Base-by-base conservation (phyloP, 2,888 invertebrate genomes). In the Tridacna crocea region DNA sequence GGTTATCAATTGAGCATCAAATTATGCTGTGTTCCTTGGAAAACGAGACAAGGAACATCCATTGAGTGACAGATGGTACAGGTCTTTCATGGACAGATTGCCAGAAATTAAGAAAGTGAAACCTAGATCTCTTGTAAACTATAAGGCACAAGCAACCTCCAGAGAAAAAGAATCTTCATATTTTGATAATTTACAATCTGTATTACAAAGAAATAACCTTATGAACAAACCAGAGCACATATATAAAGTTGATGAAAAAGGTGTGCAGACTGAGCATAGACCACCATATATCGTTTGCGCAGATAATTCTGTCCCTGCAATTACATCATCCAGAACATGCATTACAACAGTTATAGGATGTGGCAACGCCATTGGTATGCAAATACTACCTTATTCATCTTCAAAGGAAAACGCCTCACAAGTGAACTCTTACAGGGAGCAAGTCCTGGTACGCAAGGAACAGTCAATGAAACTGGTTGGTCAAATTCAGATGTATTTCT, bases 171-270 rank as follows among this genome's bases (percentile, higher is more conserved):
- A 13, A 12, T 13, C 13, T 17, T 51, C 51, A 51, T 51, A 51
- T 51, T 51, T 51, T 12, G 51, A 51, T 51, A n/a, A n/a, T n/a
- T n/a, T n/a, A n/a, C n/a, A 74, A 24, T 8, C 19, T 61, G 63
- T 65, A 4, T 17, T 80, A 0, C 22, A n/a, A 19, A 72, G 36
- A 22, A 22, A 51, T 24, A 27, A 55, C 22, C 46, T 80, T 12
- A 63, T 24, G 36, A 63, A 51, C 26, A 76, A 72, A 27, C 61
- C 68, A n/a, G 36, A 74, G 10, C 47, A 46, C 19, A 74, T 74
- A 11, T 81, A 77, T 27, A 81, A 77, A 70, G 74, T 77, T 12
- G 77, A 74, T 74, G 77, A 79, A 66, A 74, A 65, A 47, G 74
- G 66, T 10, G 26, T 79, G 12, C 66, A 79, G 36, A 73, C 74